Base-by-base conservation (phyloP, 2,797 vertebrate species). In the Hippoglossus hippoglossus region DNA sequence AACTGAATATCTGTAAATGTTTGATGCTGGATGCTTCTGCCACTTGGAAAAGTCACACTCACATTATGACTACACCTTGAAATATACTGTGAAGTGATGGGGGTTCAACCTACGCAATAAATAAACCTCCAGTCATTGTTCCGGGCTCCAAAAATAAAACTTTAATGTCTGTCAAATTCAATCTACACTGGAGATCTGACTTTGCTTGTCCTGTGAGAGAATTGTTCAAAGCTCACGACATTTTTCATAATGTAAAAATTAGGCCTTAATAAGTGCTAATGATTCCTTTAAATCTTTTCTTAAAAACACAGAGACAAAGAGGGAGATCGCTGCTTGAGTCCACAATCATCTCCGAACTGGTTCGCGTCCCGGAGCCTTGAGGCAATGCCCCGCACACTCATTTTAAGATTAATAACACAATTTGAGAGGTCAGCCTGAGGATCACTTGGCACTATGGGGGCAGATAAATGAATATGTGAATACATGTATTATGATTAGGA, bases 401-500 rank as follows among this genome's bases (percentile, higher is more conserved):
- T 79, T 67, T 73, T 28, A 75, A 73, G 79, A 89, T 85, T 87
- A 87, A 89, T 85, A 81, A 79, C 52, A 82, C 64, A 72, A 69
- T 75, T 74, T 79, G 39, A 87, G 46, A 84, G 84, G 80, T 83
- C 73, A 80, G 54, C 65, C 72, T 57, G 24, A 7, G 79, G 88
- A 85, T 76, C 85, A 84, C 82, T 90, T 59, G 53, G 44, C 66
- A 77, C 87, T 79, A 81, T 41, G 76, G 67, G 56, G 67, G 54
- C 34, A 71, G 55, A 77, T 83, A 79, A 83, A 88, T 84, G 59
- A 85, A 85, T 79, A 75, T 76, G 64, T 84, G 82, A 85, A 85
- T 82, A 75, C 52, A 83, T 84, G 65, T 73, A 73, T 83, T 80
- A 74, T 81, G 72, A 89, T 84, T 86, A 86, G n/a, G 67, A 87